These are phyloP conservation scores for Apodemia zela DNA, from an alignment of 2,888 invertebrate genomes.

Conservation along the genomic window DNA sequence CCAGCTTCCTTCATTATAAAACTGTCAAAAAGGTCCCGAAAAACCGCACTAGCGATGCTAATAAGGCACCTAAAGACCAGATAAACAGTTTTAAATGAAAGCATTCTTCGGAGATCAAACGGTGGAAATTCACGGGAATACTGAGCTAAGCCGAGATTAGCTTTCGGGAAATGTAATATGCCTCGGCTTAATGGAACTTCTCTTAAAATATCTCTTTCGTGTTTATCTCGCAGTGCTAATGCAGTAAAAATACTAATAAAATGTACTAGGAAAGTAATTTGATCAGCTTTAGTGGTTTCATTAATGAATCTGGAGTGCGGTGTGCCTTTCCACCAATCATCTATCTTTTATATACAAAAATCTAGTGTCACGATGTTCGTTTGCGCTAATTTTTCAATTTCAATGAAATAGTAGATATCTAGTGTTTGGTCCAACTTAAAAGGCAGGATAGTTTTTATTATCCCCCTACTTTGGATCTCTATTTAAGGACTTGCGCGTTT, in stretches of 20 bases:
- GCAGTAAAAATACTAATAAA: conserved; percentile 10
- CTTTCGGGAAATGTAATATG: conserved; percentile 12
- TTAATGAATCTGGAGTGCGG: neutral
- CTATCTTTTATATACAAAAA: too few species aligned
- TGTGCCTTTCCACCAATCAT: neutral
- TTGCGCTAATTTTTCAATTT: too few species aligned
- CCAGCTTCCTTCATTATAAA: neutral
- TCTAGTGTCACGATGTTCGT: too few species aligned
- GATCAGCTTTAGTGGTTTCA: neutral
- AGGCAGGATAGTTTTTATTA: too few species aligned
- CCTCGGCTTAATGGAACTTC: conserved; percentile 3
- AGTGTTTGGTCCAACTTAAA: too few species aligned
- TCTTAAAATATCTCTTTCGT: neutral
- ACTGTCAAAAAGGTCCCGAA: conserved; percentile 3
- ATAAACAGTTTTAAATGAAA: conserved; percentile 12
- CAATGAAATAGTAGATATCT: too few species aligned
- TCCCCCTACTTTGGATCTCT: too few species aligned
- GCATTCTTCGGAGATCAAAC: conserved; percentile 14
- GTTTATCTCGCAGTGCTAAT: neutral
- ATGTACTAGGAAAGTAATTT: conserved; percentile 7
- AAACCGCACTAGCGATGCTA: conserved; percentile 6
- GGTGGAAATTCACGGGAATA: conserved; percentile 6
- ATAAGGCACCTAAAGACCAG: neutral
- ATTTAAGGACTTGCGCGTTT: too few species aligned
- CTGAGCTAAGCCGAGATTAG: conserved; percentile 6